Evolutionary conservation across 2,113 vertebrate species (phyloP), one percentile per base, ranked within the genome.

Genomic region (Mobula hypostoma): DNA sequence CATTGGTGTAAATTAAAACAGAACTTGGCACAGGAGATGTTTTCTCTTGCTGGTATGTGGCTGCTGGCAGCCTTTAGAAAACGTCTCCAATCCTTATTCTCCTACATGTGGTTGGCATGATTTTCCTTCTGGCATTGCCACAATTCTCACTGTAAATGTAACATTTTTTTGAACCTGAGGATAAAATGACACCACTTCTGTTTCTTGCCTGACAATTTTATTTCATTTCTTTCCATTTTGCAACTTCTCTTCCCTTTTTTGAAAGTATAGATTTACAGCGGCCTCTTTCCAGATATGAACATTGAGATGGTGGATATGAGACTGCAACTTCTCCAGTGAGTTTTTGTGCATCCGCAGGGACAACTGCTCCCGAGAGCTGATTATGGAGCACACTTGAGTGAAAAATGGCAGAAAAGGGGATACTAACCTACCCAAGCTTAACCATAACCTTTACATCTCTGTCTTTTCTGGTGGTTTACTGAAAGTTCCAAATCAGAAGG

Each of bases 1-100:
- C 76, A 7, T n/a, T 29, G 27, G 4, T 77, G 27, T 77, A 77
- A 77, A n/a, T 77, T 77, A 7, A 77, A 77, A 29, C 76, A 7
- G 76, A 77, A 79, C 77, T 32, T 79, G 77, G 77, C 77, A 1
- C n/a, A 32, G 77, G n/a, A 12, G 77, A 79, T 8, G 77, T 14
- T 79, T 79, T n/a, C n/a, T 79, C 29, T 79, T 79, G 77, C n/a
- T 79, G 77, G 77, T 32, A 79, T 79, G 77, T 32, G n/a, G 77
- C n/a, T 79, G 11, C n/a, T 79, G n/a, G 29, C 74, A 77, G 74
- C 74, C 74, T 14, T 29, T 4, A 29, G 74, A 21, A 77, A 1
- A 74, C 21, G 0, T 74, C 76, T 77, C 76, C 11, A 15, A 36
- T 79, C n/a, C 14, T 32, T 15, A 79, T 32, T 79, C n/a, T 36